Conservation (phyloP, 2,888 invertebrate genomes). For the Hirudinaria manillensis region DNA sequence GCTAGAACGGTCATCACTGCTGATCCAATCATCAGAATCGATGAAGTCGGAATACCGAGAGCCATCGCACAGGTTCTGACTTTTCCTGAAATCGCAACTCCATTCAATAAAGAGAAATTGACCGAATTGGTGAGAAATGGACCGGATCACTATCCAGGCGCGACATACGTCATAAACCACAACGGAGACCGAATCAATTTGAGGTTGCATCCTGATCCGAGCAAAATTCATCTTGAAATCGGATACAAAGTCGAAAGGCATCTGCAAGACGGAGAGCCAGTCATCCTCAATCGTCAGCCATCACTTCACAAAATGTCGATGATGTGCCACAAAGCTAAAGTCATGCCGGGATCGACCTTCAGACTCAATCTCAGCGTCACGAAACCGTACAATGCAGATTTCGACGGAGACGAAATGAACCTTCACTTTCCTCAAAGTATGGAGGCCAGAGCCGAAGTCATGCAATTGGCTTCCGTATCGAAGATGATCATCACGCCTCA, state of each 20-base stretch:
- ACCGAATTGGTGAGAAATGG: slow-evolving; percentile 89
- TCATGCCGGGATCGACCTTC: slow-evolving; percentile 98
- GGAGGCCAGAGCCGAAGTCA: too few relatives aligned
- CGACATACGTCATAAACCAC: slow-evolving; percentile 96
- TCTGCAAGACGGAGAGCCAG: slow-evolving; percentile 91
- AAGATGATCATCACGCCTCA: too few relatives aligned
- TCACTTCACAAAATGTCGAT: slow-evolving; percentile 99
- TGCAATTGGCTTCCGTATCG: too few relatives aligned
- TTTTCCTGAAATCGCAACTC: slow-evolving; percentile 97
- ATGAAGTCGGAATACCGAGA: slow-evolving; percentile 95
- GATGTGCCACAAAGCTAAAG: slow-evolving; percentile 87
- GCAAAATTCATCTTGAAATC: slow-evolving; percentile 53
- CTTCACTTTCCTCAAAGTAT: slow-evolving; percentile 97
- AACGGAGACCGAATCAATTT: slow-evolving; percentile 97
- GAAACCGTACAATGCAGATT: slow-evolving; percentile 99
- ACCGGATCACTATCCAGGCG: slow-evolving; percentile 96
- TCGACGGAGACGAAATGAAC: slow-evolving; percentile 99
- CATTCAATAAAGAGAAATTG: slow-evolving; percentile 91
- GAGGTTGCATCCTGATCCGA: slow-evolving; percentile 86
- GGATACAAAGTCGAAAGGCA: slow-evolving; percentile 77
- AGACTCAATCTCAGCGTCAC: slow-evolving; percentile 97
- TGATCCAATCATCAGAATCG: slow-evolving; percentile 66
- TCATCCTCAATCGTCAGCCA: slow-evolving; percentile 98
- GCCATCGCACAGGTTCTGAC: slow-evolving; percentile 98
- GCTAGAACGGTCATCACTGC: slow-evolving; percentile 81